Evolutionary conservation across 2,888 invertebrate species (phyloP).

Genomic region (Resseliella maxima): DNA sequence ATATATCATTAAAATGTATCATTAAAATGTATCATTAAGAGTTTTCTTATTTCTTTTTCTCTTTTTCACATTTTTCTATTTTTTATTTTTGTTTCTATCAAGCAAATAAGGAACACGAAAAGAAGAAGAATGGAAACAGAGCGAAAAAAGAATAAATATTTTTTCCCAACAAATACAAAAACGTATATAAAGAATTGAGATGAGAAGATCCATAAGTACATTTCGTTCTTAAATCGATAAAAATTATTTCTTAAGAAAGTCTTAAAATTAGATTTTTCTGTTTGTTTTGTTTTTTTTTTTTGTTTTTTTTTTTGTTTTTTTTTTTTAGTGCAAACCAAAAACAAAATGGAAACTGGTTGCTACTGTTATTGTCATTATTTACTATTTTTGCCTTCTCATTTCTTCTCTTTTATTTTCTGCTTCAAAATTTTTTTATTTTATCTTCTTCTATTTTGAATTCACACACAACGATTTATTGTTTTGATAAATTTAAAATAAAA

Average conservation of each 20-base stretch:
- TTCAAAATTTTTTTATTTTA: too few species aligned
- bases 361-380: neutral
- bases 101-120: neutral
- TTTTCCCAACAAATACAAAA: too few species aligned
- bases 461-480: too few species aligned
- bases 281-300: too few species aligned
- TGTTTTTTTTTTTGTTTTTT: neutral
- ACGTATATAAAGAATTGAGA: too few species aligned
- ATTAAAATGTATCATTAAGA: constrained; percentile 27
- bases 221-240: constrained; percentile 43
- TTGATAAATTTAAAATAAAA: too few species aligned
- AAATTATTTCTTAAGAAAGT: neutral
- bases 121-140: neutral
- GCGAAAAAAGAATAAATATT: too few species aligned
- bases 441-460: too few species aligned
- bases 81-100: too few species aligned
- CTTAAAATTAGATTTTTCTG: constrained; percentile 20
- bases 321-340: neutral
- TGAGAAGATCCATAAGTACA: constrained; percentile 50
- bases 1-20: neutral
- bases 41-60: too few species aligned
- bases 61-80: too few species aligned
- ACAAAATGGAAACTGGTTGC: neutral
- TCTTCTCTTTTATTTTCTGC: neutral
- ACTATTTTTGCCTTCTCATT: neutral